A percentile compares a stretch with the other conserved stretches of the same genome.
Conservation (phyloP, 1,140 invertebrate species). For the Pteromalus puparum region DNA sequence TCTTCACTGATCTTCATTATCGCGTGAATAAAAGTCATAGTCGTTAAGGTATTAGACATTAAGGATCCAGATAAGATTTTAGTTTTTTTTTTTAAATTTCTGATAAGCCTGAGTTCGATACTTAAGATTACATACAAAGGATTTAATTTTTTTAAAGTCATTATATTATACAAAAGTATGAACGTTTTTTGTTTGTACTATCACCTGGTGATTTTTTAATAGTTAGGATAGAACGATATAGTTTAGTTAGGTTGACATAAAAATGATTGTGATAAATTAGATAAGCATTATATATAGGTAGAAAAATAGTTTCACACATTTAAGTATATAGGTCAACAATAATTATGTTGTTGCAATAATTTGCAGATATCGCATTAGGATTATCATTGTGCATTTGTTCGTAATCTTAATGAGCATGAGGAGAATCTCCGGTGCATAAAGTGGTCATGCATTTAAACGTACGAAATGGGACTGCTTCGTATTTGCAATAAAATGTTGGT, state of each 20-base stretch:
- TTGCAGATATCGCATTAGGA: too few relatives aligned
- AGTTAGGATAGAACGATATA: background rate
- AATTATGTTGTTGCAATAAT: background rate
- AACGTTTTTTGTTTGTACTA: background rate
- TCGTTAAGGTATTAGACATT: background rate
- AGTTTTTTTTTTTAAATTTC: too few relatives aligned
- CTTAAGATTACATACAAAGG: background rate
- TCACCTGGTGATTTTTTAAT: background rate
- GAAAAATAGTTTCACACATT: background rate
- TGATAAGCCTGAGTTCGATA: background rate
- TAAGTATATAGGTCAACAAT: background rate
- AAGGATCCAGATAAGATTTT: too few relatives aligned
- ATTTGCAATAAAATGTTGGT: background rate
- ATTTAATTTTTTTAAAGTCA: background rate
- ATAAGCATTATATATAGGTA: constrained; percentile 32
- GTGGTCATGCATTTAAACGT: too few relatives aligned
- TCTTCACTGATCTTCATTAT: background rate
- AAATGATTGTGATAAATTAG: constrained; percentile 49
- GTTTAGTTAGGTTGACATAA: constrained; percentile 18
- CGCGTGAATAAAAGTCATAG: constrained; percentile 26
- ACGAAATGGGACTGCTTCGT: background rate
- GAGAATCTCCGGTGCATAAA: too few relatives aligned
- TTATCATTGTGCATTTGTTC: too few relatives aligned
- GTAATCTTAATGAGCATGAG: too few relatives aligned
- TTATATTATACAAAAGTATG: background rate